Base-by-base conservation (phyloP, 1,140 invertebrate species). In the Apis laboriosa region DNA sequence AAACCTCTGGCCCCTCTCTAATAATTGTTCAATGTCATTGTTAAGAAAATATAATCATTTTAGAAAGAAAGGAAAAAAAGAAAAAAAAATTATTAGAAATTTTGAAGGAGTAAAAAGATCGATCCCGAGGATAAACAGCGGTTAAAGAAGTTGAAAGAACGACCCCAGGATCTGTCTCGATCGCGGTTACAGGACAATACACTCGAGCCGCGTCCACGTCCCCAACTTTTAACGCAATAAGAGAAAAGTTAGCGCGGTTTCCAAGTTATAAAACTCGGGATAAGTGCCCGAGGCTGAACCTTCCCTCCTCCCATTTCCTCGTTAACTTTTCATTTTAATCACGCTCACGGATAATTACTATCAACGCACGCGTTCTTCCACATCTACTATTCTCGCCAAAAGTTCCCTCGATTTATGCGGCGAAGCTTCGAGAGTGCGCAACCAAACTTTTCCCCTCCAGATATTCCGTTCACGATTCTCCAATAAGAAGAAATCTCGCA, bases 181-280 rank as follows among this genome's bases (percentile, higher is more conserved):
- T 61, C 63, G 34, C 2, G 21, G 43, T 60, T 71, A 84, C 55
- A 61, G 28, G 58, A 43, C 71, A 76, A 79, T 87, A 67, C 63
- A 79, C 43, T 77, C 24, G 61, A 63, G 55, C 4, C n/a, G 53
- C 11, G 7, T 55, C 64, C 70, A 58, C 60, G 80, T 78, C 12
- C 63, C 51, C 12, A 88, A 88, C 19, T 85, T 85, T 85, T 83
- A 88, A 82, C 72, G 76, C 71, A 85, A 80, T 87, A 64, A 82
- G 78, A 84, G 67, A 86, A 73, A 87, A 88, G 78, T 84, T 88
- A 58, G 7, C 17, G 43, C 9, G 49, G 43, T 61, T 53, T 66
- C 17, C 51, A 77, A 86, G 77, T 72, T 84, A 61, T 80, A 86
- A 85, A 83, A 64, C 66, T 71, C 34, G 61, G 24, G 55, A n/a